Evolutionary conservation across 1,140 invertebrate species (phyloP), one percentile per base, ranked within the genome.

Genomic region (Drosophila sp.): DNA sequence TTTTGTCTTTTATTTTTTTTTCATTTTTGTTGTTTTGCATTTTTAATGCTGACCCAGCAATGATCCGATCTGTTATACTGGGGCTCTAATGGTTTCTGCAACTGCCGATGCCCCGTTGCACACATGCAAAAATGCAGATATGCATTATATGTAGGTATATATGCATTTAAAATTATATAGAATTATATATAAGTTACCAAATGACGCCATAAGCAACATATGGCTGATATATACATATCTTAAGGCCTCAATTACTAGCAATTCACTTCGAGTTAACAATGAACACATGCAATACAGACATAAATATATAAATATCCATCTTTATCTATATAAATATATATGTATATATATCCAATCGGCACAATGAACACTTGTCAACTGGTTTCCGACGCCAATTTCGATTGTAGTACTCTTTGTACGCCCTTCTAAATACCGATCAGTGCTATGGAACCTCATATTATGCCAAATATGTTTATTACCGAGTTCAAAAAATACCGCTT

Each of bases 131-230:
- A 27, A 27, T 5, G 3, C 10, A n/a, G 3, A 61, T 0, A 25
- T 40, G 11, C 38, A 0, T 41, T 3, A 4, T n/a, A 17, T 41
- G n/a, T 17, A 41, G n/a, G 6, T 47, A 47, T 25, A 6, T 47
- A 38, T 38, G 8, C 8, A 11, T 38, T 3, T 38, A 50, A 7
- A 3, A 11, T 38, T 27, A 50, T 27, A 50, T 25, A 50, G 8
- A 50, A 29, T 32, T 5, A 30, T 35, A 25, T 17, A 54, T 17
- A 54, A 4, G 17, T 7, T 38, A 32, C 38, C 11, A 54, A 54
- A 73, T 60, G 62, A 74, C 72, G 79, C 79, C 79, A 83, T 84
- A 60, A 72, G 72, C 69, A 63, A 75, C 81, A 85, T 80, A 77
- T 80, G 77, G 56, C 47, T 33, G 54, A 68, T 54, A 73, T 47